phyloP scores from a whole-genome alignment of 2,888 invertebrate genomes.

The Limnephilus marmoratus region DNA sequence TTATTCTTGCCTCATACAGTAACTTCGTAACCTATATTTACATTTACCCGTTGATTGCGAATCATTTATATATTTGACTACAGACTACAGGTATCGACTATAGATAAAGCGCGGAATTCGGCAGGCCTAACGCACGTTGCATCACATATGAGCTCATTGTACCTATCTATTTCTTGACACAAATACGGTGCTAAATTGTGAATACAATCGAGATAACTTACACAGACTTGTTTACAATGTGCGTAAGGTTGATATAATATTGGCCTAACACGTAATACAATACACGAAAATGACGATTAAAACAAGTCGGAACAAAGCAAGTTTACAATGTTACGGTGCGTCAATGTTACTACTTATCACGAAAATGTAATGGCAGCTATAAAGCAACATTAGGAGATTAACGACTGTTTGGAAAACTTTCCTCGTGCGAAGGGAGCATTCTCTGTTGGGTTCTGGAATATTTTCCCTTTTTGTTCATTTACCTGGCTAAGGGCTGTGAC shows the following conservation, averaged over 20 bases:
- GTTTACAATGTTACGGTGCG: slow-evolving; percentile 21
- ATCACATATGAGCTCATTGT: background rate
- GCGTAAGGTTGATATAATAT: slow-evolving; percentile 20
- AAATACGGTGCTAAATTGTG: background rate
- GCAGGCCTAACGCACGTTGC: background rate
- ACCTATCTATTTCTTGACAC: background rate
- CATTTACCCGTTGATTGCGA: slow-evolving; percentile 46
- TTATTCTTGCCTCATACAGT: slow-evolving; percentile 52
- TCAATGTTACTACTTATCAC: slow-evolving; percentile 12
- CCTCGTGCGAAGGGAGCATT: background rate
- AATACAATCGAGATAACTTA: background rate
- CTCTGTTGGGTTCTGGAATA: background rate
- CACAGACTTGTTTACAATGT: background rate
- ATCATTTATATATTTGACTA: slow-evolving; percentile 47
- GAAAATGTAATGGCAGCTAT: slow-evolving; percentile 34
- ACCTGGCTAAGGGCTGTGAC: background rate
- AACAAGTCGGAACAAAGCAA: slow-evolving; percentile 24
- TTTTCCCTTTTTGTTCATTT: background rate
- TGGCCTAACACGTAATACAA: background rate
- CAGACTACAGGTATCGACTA: slow-evolving; percentile 9
- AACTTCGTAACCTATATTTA: slow-evolving; percentile 51
- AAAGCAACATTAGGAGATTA: slow-evolving; percentile 41
- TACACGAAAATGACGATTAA: slow-evolving; percentile 21
- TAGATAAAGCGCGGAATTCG: slow-evolving; percentile 17
- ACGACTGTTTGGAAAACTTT: slow-evolving; percentile 41